phyloP scores from a whole-genome alignment of 2,888 invertebrate genomes.

The Oscheius sp. region DNA sequence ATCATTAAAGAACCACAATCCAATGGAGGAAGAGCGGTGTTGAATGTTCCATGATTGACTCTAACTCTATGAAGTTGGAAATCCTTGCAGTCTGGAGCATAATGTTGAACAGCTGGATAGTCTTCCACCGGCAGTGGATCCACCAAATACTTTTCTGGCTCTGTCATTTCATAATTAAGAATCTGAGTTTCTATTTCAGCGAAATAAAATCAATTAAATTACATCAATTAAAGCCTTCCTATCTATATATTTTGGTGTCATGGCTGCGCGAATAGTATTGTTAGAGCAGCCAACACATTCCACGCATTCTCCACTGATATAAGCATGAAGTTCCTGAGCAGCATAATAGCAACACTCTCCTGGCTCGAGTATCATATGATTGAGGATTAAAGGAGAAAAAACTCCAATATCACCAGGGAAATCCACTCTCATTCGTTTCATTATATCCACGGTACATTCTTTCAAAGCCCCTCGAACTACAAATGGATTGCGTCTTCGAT shows the following conservation, averaged over 20 bases:
- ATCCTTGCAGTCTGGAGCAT: constrained; percentile 67
- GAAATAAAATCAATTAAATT: not conserved
- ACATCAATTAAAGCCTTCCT: constrained; percentile 81
- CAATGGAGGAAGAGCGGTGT: constrained; percentile 53
- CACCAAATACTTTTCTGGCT: constrained; percentile 63
- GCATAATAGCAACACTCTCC: constrained; percentile 91
- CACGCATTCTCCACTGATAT: constrained; percentile 92
- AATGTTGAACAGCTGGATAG: constrained; percentile 58
- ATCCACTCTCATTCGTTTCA: constrained; percentile 53
- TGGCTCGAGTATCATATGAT: constrained; percentile 82
- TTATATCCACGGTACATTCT: constrained; percentile 62
- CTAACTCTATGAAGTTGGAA: constrained; percentile 64
- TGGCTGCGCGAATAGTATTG: constrained; percentile 93
- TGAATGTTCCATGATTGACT: constrained; percentile 31
- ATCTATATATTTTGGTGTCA: constrained; percentile 93
- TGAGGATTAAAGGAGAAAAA: constrained; percentile 89
- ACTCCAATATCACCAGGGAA: constrained; percentile 57
- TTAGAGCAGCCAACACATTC: constrained; percentile 99
- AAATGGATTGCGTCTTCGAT: not conserved
- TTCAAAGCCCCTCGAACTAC: constrained; percentile 57
- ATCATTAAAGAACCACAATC: constrained; percentile 66
- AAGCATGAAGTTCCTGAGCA: constrained; percentile 93
- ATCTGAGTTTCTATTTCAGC: constrained; percentile 72
- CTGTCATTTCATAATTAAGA: constrained; percentile 79
- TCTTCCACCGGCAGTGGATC: constrained; percentile 37